Conservation (phyloP, 2,113 vertebrate genomes). For the Haemorhous mexicanus region DNA sequence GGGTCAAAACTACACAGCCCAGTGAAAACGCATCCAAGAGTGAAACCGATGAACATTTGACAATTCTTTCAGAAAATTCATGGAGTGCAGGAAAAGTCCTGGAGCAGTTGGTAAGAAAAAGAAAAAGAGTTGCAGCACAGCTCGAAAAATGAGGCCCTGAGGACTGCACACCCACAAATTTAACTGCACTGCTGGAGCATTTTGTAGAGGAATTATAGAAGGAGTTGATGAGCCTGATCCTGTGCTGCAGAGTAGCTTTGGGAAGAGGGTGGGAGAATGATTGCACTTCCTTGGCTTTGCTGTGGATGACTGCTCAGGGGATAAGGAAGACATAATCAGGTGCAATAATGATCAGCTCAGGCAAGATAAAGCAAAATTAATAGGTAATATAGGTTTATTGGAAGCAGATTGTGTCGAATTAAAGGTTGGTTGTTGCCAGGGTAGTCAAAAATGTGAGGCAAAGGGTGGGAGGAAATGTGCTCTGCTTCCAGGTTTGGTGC, state of each 20-base stretch:
- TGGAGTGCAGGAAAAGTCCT: not conserved
- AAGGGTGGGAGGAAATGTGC: not conserved
- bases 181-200: not conserved
- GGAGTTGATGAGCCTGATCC: not conserved
- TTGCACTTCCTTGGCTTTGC: not conserved
- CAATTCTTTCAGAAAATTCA: not conserved
- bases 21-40: not conserved
- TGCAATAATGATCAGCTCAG: not conserved
- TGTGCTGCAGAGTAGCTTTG: not conserved
- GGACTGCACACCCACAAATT: not conserved
- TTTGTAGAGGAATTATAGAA: constrained; percentile 6
- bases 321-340: not conserved
- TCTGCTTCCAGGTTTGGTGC: not conserved
- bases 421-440: not conserved
- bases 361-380: constrained; percentile 8
- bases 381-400: constrained; percentile 16
- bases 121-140: not conserved
- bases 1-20: not conserved
- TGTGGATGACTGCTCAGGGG: not conserved
- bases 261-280: not conserved
- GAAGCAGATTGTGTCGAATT: not conserved
- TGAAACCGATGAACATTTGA: not conserved
- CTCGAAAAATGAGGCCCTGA: not conserved
- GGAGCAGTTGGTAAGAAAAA: not conserved
- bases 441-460: not conserved